Evolutionary conservation across 1,140 invertebrate genomes (phyloP), one percentile per base, ranked within the genome.

Genomic region (Drosophila paulistorum): DNA sequence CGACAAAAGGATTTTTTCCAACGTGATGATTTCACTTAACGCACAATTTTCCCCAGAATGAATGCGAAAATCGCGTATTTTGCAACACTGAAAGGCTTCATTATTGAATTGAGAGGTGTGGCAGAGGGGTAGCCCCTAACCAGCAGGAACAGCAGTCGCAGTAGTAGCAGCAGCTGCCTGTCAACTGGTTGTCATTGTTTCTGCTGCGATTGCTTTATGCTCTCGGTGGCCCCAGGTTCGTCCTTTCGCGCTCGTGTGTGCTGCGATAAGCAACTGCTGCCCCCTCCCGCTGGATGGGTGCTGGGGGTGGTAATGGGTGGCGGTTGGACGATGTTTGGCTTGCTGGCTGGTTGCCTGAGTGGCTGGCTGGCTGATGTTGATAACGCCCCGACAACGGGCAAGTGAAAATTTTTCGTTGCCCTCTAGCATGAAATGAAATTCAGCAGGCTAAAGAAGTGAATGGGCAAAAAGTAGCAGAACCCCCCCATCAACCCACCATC

Each of bases 131-230:
- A 20, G 20, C 17, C 26, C 58, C 14, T 57, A 37, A 54, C 68
- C 42, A 68, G 59, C 68, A 69, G 45, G 23, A 59, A 57, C 42
- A 68, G 59, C 3, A 26, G 23, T 26, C 23, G 59, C 68, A 69
- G 45, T 14, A 59, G 57, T 39, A 65, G 57, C 68, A 69, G 45
- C 45, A 51, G 45, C 79, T 39, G 65, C 51, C 55, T 87, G 82
- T 86, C 82, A 86, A 79, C 82, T 78, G 64, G 79, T 76, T 87
- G 83, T 87, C 83, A 87, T 87, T 87, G 83, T 87, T 87, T 89
- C 80, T 77, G 79, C 83, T 66, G 65, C 66, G 73, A 69, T 76
- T 69, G 67, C 71, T 74, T 68, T 74, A 74, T 75, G 64, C 73
- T 65, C 68, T 73, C 57, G 10, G 70, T 63, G 10, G 70, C 60